These are phyloP conservation scores for Onychomys torridus DNA, from an alignment of 2,797 vertebrate species.

Conservation along the genomic window DNA sequence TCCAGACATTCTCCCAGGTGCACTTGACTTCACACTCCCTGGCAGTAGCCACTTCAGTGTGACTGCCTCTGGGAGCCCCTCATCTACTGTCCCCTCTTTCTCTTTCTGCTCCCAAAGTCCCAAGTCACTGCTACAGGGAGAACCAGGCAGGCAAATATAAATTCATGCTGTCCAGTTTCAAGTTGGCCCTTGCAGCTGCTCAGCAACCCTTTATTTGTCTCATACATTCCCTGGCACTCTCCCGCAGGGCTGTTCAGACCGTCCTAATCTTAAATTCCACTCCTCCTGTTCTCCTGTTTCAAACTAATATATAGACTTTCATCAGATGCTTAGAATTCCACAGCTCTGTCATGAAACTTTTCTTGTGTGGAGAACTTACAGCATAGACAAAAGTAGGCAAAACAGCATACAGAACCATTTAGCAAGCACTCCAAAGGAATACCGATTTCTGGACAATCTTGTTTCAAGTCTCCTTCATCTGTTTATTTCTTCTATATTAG, in stretches of 20 bases:
- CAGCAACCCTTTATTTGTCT: conserved; percentile 74
- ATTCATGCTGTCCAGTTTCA: conserved; percentile 65
- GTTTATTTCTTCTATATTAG: conserved; percentile 10
- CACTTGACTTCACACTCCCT: not conserved
- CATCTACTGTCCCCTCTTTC: conserved; percentile 9
- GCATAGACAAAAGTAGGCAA: conserved; percentile 7
- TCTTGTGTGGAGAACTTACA: conserved; percentile 18
- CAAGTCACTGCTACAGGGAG: conserved; percentile 35
- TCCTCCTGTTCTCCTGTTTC: conserved; percentile 48
- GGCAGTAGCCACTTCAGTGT: not conserved
- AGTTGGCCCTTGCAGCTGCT: conserved; percentile 68
- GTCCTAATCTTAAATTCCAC: conserved; percentile 56
- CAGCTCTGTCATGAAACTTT: not conserved
- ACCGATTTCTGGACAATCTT: not conserved
- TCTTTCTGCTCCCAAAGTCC: conserved; percentile 42
- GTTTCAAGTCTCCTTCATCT: not conserved
- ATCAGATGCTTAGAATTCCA: conserved; percentile 55
- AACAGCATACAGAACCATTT: conserved; percentile 36
- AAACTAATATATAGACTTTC: conserved; percentile 25
- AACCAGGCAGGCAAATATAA: conserved; percentile 51
- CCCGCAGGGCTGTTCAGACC: conserved; percentile 40
- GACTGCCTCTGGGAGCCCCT: not conserved
- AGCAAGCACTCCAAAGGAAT: conserved; percentile 30
- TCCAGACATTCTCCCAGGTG: conserved; percentile 11
- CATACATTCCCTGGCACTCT: conserved; percentile 72